A percentile compares a stretch with the other conserved stretches of the same genome.
phyloP scores from a whole-genome alignment of 92 coral and sea anemone species.

The Bergia puertoricense region DNA sequence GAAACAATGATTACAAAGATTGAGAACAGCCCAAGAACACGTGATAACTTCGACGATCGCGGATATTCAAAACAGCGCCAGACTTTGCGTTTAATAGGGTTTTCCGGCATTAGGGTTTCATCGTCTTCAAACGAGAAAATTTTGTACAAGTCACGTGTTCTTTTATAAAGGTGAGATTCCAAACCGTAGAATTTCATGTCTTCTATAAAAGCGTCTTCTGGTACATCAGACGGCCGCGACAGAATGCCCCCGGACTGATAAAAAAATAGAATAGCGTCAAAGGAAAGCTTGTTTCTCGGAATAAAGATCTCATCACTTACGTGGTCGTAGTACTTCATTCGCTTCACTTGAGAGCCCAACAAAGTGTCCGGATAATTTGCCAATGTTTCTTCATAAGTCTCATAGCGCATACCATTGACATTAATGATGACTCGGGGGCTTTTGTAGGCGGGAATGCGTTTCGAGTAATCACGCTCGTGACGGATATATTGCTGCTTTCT shows the following conservation, averaged over 20 bases:
- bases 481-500: slow-evolving; percentile 33
- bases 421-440: slow-evolving; percentile 92
- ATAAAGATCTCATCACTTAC: slow-evolving; percentile 62
- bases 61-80: slow-evolving; percentile 91
- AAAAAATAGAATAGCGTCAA: slow-evolving; percentile 90
- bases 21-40: slow-evolving; percentile 69
- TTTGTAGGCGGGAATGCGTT: slow-evolving; percentile 69
- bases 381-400: slow-evolving; percentile 94
- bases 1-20: slow-evolving; percentile 75
- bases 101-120: slow-evolving; percentile 44
- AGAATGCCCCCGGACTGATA: slow-evolving; percentile 96
- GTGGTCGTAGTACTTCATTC: slow-evolving; percentile 69
- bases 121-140: slow-evolving; percentile 40
- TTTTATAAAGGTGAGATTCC: slow-evolving; percentile 22
- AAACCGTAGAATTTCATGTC: slow-evolving; percentile 85
- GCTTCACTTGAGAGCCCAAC: slow-evolving; percentile 75
- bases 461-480: slow-evolving; percentile 4
- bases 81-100: slow-evolving; percentile 58
- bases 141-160: slow-evolving; percentile 3
- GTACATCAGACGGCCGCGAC: slow-evolving; percentile 79
- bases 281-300: slow-evolving; percentile 74
- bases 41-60: slow-evolving; percentile 70
- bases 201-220: slow-evolving; percentile 65
- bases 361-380: slow-evolving; percentile 84
- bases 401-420: slow-evolving; percentile 96